These are phyloP conservation scores for Butorides virescens DNA, from an alignment of 2,113 vertebrate species.

Conservation along the genomic window DNA sequence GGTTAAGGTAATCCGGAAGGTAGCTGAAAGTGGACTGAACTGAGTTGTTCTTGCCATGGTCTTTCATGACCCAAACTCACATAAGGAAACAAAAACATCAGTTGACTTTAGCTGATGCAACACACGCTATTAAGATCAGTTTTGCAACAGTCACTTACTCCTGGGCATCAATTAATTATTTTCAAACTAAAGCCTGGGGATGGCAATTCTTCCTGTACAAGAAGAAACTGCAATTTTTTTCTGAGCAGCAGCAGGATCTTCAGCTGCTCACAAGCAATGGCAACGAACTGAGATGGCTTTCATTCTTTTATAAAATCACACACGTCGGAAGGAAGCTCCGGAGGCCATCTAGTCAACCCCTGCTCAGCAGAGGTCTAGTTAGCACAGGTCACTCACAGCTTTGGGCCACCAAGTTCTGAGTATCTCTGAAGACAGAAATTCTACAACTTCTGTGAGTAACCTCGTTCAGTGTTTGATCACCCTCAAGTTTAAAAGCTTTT, in stretches of 20 bases:
- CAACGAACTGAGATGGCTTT: not conserved
- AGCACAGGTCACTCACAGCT: not conserved
- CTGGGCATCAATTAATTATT: not conserved
- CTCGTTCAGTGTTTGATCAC: not conserved
- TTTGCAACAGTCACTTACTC: not conserved
- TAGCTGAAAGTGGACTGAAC: not conserved
- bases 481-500: not conserved
- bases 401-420: rapidly evolving
- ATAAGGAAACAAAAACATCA: not conserved
- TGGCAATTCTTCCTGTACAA: not conserved
- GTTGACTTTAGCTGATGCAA: not conserved
- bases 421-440: not conserved
- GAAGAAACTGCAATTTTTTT: not conserved
- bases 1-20: not conserved
- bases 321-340: not conserved
- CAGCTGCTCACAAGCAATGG: not conserved
- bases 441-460: not conserved
- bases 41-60: not conserved
- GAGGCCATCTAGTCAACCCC: not conserved
- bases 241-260: not conserved
- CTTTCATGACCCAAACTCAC: not conserved
- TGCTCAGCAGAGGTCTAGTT: not conserved
- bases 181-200: not conserved
- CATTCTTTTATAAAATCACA: not conserved
- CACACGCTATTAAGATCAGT: not conserved